Conservation (phyloP, 1,140 invertebrate genomes). For the Lucilia cuprina region DNA sequence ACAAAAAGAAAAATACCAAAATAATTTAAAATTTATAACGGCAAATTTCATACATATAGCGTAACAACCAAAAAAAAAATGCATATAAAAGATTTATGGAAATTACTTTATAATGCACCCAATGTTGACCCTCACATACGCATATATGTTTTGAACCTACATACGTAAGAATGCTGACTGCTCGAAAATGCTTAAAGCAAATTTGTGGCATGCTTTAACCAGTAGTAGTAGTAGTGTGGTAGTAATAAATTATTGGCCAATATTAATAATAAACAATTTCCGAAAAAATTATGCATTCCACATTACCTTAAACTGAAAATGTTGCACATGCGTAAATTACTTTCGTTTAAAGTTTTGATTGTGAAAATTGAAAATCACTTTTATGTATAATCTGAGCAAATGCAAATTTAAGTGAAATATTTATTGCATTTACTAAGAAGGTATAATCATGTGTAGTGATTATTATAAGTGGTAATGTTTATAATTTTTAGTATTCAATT, state of each 20-base stretch:
- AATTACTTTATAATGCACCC: slow-evolving; percentile 7
- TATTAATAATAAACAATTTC: slow-evolving; percentile 5
- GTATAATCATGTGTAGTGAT: neutral
- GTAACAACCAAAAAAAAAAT: neutral
- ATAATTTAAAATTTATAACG: slow-evolving; percentile 10
- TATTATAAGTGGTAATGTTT: neutral
- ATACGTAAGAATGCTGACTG: neutral
- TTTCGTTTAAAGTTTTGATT: neutral
- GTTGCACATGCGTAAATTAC: slow-evolving; percentile 1
- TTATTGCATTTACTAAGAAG: neutral
- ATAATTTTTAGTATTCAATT: too few species aligned
- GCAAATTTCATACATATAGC: neutral
- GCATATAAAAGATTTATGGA: neutral
- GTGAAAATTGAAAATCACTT: neutral
- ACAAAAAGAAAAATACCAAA: neutral
- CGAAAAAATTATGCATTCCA: neutral
- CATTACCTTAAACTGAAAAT: neutral
- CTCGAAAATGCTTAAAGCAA: neutral
- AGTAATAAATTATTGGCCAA: neutral
- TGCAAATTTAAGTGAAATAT: neutral
- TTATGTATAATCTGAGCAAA: neutral
- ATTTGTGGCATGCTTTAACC: slow-evolving; percentile 10
- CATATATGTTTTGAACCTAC: neutral
- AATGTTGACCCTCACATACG: slow-evolving; percentile 4
- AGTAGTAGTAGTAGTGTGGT: neutral